These are phyloP conservation scores for Acrocera orbiculus DNA, from an alignment of 2,888 invertebrate genomes.

Conservation along the genomic window DNA sequence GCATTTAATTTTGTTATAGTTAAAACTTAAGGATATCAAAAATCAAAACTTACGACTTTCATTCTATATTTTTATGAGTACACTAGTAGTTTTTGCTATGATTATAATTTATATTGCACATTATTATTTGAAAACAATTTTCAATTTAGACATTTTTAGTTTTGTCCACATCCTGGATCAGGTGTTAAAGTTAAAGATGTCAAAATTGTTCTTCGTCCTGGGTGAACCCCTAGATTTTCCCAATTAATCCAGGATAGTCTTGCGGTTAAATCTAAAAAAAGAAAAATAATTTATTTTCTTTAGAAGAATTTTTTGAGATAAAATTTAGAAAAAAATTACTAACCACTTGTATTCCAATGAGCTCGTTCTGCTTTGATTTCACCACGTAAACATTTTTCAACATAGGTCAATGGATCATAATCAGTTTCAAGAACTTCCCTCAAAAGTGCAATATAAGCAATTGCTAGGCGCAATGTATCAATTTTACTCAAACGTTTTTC, in stretches of 20 bases:
- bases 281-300: no score
- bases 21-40: no score
- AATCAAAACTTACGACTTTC: no score
- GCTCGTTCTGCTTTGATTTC: conserved; percentile 77
- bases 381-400: conserved; percentile 78
- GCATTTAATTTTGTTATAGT: no score
- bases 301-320: conserved; percentile 6
- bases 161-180: conserved; percentile 32
- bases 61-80: no score
- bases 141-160: no score
- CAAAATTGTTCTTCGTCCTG: conserved; percentile 64
- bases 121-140: no score
- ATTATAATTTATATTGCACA: no score
- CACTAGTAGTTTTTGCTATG: no score
- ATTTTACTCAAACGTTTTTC: conserved; percentile 97
- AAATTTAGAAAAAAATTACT: background rate
- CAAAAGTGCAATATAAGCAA: conserved; percentile 90
- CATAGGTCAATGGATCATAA: conserved; percentile 82
- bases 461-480: conserved; percentile 89
- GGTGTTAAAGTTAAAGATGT: conserved; percentile 65
- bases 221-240: conserved; percentile 92
- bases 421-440: conserved; percentile 76
- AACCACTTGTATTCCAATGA: conserved; percentile 95
- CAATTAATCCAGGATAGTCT: conserved; percentile 97
- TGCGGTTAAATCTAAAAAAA: conserved; percentile 87